Base-by-base conservation (phyloP, 2,888 invertebrate species). In the Phasia obesa region DNA sequence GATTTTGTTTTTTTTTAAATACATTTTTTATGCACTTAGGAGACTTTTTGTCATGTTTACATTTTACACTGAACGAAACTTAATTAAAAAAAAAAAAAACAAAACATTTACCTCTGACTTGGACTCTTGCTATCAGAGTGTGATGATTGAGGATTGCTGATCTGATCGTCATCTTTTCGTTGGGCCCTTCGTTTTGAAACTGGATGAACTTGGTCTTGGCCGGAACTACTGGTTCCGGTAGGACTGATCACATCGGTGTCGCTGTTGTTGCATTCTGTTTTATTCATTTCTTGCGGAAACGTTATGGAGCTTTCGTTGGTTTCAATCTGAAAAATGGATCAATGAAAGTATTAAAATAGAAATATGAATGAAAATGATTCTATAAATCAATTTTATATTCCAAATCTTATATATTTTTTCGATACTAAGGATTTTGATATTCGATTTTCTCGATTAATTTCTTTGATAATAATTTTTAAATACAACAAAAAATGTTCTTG, bases 131-230 rank as follows among this genome's bases (percentile, higher is more conserved):
- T 95, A 88, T 94, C 95, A 92, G 93, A 93, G 86, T 94, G 94
- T 88, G 94, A 94, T 86, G 93, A 94, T 86, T 94, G 94, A 88
- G 94, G 94, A 88, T 94, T 94, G 85, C 94, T 94, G 89, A 94
- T 94, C 85, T 95, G 95, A 86, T 95, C 94, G 84, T 95, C 95
- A 87, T 94, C 94, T 84, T 94, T 93, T 69, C 95, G 95, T 23
- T 94, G 92, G 17, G 94, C 93, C 38, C 53, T 84, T 19, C 65
- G 62, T 75, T 85, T 85, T 23, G 76, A 77, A 6, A 64, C 65
- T 49, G 78, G 53, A 3, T 76, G 79, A 15, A 57, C 65, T 53
- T 83, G 84, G 57, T 84, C 86, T 57, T 84, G 85, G 4, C 88
- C 90, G 42, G 89, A 90, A 81, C 89, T 89, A 71, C 89, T 90